These are phyloP conservation scores for Watsonalla binaria DNA, from an alignment of 2,888 invertebrate genomes.

Conservation along the genomic window DNA sequence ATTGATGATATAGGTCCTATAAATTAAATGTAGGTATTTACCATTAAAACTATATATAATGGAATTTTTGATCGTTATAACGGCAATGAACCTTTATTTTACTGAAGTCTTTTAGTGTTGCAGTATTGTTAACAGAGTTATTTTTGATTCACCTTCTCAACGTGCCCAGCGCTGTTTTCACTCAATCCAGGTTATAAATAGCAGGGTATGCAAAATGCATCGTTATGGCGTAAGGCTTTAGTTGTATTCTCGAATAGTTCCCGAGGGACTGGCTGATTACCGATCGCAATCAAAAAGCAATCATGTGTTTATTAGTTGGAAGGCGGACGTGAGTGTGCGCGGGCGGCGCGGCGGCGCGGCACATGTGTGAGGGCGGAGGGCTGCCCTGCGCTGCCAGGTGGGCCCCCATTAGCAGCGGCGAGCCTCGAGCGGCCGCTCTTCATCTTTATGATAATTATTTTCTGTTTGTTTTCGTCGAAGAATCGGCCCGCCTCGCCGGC, in stretches of 20 bases:
- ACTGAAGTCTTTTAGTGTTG: neutral
- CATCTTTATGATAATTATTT: constrained; percentile 80
- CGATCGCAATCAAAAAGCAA: constrained; percentile 49
- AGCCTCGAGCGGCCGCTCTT: constrained; percentile 75
- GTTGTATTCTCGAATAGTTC: neutral
- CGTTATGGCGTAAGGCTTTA: neutral
- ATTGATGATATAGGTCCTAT: no score
- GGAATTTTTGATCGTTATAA: neutral
- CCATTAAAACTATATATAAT: no score
- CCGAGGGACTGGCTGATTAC: constrained; percentile 18
- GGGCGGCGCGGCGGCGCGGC: constrained; percentile 15
- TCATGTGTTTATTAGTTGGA: constrained; percentile 42
- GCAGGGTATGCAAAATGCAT: neutral
- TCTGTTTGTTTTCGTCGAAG: constrained; percentile 78
- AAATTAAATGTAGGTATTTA: no score
- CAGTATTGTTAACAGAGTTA: neutral
- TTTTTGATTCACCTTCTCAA: neutral
- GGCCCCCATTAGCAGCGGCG: constrained; percentile 73
- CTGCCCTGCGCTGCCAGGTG: constrained; percentile 61
- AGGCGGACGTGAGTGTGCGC: constrained; percentile 32
- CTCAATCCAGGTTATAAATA: neutral
- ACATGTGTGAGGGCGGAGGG: constrained; percentile 36
- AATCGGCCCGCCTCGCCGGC: constrained; percentile 73
- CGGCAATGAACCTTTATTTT: neutral
- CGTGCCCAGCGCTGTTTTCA: neutral